Evolutionary conservation across 2,888 invertebrate species (phyloP), one percentile per base, ranked within the genome.

Genomic region (Esperia sulphurella): DNA sequence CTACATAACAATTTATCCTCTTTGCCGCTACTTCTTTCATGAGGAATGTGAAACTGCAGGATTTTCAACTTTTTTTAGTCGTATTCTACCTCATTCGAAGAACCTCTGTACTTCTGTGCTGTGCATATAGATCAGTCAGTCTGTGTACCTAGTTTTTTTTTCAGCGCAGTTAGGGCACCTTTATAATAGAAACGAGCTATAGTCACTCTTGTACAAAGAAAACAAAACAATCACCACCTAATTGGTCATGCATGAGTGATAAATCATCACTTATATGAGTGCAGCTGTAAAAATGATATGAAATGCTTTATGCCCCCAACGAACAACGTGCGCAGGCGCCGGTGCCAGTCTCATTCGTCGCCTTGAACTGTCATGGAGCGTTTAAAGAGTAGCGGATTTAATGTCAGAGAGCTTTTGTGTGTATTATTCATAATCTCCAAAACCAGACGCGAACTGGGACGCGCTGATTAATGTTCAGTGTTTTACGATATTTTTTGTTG

Each of bases 261-360:
- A 71, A 76, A 64, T 68, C 65, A 63, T 53, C 43, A 52, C 35
- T 35, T 41, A 68, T 57, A 68, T 57, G 60, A 63, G 58, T 72
- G 76, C 84, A 84, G 83, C 83, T 85, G 85, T 83, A 79, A 82
- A 83, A 83, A 79, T 80, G 70, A 82, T 79, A 71, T 74, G 63
- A 75, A 71, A 75, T 71, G 65, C 65, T 63, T 70, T 59, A 64
- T 68, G 61, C 59, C 60, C 53, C 40, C 46, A 41, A 12, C 21
- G 29, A 30, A 31, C 33, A 13, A 21, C 21, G 21, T 9, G 14
- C 41, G 41, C 14, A 55, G 58, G 59, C 61, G 58, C 73, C 65
- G 72, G 74, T 76, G 77, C 76, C 71, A 63, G 62, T 41, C 54
- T 50, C 59, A 61, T 49, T 51, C 58, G 59, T 64, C 61, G 64